These are phyloP conservation scores for Tachuris rubrigastra DNA, from an alignment of 2,113 vertebrate species.

Conservation along the genomic window DNA sequence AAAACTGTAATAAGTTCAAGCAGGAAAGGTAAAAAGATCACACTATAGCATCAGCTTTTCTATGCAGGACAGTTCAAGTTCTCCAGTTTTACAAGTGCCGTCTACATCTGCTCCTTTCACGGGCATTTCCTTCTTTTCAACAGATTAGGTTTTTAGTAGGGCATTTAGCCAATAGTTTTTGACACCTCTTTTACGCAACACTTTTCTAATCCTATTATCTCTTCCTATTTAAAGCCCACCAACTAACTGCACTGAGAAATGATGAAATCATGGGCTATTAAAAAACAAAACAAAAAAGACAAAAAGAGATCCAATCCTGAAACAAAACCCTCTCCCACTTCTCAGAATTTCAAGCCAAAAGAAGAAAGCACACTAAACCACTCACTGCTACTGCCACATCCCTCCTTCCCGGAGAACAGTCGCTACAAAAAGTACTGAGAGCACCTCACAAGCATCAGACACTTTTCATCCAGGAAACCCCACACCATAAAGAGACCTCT, in stretches of 20 bases:
- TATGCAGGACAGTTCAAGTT: neutral
- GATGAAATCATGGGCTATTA: neutral
- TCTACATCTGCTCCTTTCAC: neutral
- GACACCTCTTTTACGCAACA: neutral
- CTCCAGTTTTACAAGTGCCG: neutral
- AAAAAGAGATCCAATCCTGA: neutral
- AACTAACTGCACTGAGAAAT: neutral
- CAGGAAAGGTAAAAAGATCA: neutral
- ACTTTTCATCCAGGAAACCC: neutral
- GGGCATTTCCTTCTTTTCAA: neutral
- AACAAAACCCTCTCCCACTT: neutral
- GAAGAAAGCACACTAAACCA: neutral
- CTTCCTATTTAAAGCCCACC: neutral
- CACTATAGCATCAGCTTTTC: neutral
- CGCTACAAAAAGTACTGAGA: neutral
- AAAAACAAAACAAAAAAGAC: neutral
- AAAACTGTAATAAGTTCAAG: neutral
- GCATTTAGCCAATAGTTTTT: neutral
- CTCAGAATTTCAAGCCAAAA: neutral
- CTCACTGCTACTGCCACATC: neutral
- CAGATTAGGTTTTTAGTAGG: neutral
- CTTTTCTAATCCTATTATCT: neutral
- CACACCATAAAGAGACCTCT: conserved; percentile 8
- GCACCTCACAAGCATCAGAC: neutral
- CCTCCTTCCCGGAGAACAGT: neutral